phyloP scores from a whole-genome alignment of 2,113 vertebrate genomes.

The Melospiza melodia region DNA sequence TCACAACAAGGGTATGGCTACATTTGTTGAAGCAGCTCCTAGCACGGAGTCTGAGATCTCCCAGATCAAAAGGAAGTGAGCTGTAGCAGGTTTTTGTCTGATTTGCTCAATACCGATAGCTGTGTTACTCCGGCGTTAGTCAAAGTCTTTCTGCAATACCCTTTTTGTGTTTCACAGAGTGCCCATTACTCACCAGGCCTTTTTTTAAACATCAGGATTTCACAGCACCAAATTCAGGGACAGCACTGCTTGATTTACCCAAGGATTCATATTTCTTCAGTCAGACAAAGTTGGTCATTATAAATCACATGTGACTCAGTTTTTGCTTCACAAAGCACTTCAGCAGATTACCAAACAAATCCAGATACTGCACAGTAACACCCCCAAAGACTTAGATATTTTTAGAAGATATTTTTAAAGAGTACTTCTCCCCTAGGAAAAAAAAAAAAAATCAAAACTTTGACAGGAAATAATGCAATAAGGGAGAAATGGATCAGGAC shows the following conservation, averaged over 20 bases:
- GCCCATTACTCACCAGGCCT: background rate
- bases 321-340: background rate
- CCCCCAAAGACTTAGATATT: background rate
- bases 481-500: background rate
- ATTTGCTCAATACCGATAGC: background rate
- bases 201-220: background rate
- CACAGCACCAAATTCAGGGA: slow-evolving; percentile 1
- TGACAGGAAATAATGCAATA: background rate
- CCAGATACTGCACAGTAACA: background rate
- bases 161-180: background rate
- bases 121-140: background rate
- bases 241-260: background rate
- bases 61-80: background rate
- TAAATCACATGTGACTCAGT: background rate
- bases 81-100: background rate
- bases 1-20: background rate
- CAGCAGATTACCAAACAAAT: background rate
- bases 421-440: background rate
- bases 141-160: background rate
- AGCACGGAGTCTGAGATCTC: background rate
- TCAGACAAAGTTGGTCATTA: background rate
- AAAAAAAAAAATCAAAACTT: background rate
- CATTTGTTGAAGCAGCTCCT: background rate
- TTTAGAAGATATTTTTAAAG: background rate
- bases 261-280: background rate